Conservation (phyloP, 2,797 vertebrate genomes). For the Macroramphosus scolopax region DNA sequence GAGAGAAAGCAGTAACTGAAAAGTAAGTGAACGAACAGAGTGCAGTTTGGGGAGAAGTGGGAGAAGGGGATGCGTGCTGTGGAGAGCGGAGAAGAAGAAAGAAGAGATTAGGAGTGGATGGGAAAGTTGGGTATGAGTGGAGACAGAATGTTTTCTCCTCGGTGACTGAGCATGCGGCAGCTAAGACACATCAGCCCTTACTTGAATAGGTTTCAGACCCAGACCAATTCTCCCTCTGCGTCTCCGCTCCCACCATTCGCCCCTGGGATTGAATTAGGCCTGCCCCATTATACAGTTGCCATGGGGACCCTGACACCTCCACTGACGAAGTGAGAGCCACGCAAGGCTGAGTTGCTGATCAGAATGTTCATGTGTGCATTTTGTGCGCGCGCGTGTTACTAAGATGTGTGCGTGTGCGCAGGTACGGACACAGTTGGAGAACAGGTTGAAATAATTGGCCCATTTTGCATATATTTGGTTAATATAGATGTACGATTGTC, state of each 20-base stretch:
- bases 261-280: constrained; percentile 76
- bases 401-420: constrained; percentile 1
- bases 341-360: constrained; percentile 68
- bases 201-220: constrained; percentile 68
- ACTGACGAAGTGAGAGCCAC: constrained; percentile 71
- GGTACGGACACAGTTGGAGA: constrained; percentile 15
- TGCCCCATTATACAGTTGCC: constrained; percentile 76
- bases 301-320: constrained; percentile 76
- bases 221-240: constrained; percentile 63
- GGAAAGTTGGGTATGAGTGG: constrained; percentile 48
- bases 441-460: constrained; percentile 17
- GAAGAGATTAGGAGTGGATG: constrained; percentile 49
- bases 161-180: constrained; percentile 58
- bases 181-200: constrained; percentile 62
- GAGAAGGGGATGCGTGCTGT: background rate
- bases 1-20: constrained; percentile 24
- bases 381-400: constrained; percentile 34
- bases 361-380: constrained; percentile 40
- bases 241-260: constrained; percentile 58
- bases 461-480: constrained; percentile 21
- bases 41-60: constrained; percentile 10
- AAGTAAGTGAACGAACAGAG: constrained; percentile 31
- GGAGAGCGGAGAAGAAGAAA: too few relatives aligned
- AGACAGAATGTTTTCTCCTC: constrained; percentile 55
- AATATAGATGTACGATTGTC: constrained; percentile 10